A percentile compares a stretch with the other conserved stretches of the same genome.
Evolutionary conservation across 2,797 vertebrate genomes (phyloP).

Genomic region (Acrossocheilus wenchowensis): DNA sequence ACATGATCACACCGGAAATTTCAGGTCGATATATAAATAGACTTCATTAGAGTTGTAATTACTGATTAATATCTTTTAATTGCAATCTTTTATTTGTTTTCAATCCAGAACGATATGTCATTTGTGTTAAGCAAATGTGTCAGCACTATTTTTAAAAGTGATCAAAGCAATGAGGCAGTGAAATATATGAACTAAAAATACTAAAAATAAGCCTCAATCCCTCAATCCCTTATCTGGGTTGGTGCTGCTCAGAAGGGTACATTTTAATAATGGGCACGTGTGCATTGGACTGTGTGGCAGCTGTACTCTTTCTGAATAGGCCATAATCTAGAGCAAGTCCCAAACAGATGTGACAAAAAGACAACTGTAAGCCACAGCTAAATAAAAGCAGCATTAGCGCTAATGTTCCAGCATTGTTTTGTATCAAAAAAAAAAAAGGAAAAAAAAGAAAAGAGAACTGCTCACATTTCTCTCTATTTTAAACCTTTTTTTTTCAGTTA

Average conservation of each 20-base stretch:
- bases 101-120: not conserved
- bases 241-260: not conserved
- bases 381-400: conserved; percentile 10
- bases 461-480: not conserved
- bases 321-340: conserved; percentile 23
- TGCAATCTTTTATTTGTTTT: not conserved
- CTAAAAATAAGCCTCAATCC: conserved; percentile 11
- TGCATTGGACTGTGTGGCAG: conserved; percentile 7
- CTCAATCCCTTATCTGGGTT: conserved; percentile 19
- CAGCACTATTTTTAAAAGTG: not conserved
- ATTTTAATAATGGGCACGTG: not conserved
- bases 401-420: not conserved
- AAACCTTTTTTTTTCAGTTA: not conserved
- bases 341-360: conserved; percentile 17
- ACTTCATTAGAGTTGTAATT: not conserved
- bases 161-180: not conserved
- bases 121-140: not conserved
- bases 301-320: not conserved
- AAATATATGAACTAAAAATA: not conserved
- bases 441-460: not conserved
- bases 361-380: not conserved
- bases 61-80: not conserved
- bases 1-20: not conserved
- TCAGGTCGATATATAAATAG: not conserved
- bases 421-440: not conserved